Evolutionary conservation across 2,888 invertebrate species (phyloP), one percentile per base, ranked within the genome.

Genomic region (Unio pictorum): DNA sequence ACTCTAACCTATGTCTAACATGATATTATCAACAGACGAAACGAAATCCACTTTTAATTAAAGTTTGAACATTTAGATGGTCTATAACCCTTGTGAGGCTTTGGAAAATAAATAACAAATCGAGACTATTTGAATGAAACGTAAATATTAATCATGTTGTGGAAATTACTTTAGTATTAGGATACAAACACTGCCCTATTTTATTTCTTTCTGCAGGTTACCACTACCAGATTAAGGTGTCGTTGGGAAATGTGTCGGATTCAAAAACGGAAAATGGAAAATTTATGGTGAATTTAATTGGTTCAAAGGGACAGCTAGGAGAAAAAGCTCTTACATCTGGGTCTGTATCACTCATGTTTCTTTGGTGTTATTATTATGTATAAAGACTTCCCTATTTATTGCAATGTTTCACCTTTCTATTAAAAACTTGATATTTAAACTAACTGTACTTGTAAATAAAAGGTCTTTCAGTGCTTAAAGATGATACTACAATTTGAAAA

Each of bases 151-250:
- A 34, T 34, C 8, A 8, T 2, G 45, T 55, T 61, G 23, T 23
- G 23, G 23, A 23, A 23, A 23, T 23, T 23, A 59, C 3, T 17
- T 55, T 30, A 30, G 20, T 66, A 30, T 45, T 11, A 45, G 15
- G 11, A 45, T 45, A 2, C 3, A 15, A 11, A 45, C 0, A 11
- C 15, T 45, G 15, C 45, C 11, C 11, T 45, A n/a, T 34, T 58
- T 28, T 8, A 55, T 67, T 92, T 92, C 3, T 90, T 95, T 45
- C 11, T 15, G 15, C 11, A 45, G 95, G 93, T 82, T 93, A 93
- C 6, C 95, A 96, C 86, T 96, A 95, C 85, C 93, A 93, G 84
- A 92, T 96, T 15, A 93, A 92, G 0, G 91, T 96, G 26, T 93
- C 93, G 76, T 93, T 96, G 34, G 76, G 71, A n/a, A 64, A 60